Evolutionary conservation across 2,797 vertebrate genomes (phyloP).

Genomic region (Periparus ater): DNA sequence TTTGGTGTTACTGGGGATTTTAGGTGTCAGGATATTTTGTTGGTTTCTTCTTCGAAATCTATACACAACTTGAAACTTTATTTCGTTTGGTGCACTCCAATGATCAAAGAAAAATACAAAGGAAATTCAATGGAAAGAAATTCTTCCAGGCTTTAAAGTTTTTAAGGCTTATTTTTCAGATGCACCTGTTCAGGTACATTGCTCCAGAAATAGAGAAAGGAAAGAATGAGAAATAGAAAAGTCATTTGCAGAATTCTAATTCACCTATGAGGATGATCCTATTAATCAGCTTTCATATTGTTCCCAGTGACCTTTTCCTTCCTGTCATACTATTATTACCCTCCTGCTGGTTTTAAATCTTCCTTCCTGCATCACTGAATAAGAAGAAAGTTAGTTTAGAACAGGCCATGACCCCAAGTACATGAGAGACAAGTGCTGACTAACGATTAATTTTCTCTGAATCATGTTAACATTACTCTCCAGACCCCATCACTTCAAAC

Average conservation of each 20-base stretch:
- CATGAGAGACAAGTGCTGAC: constrained; percentile 25
- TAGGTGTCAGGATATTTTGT: not conserved
- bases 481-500: not conserved
- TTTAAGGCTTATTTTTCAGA: constrained; percentile 1
- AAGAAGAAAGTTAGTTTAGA: constrained; percentile 17
- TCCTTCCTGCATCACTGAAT: not conserved
- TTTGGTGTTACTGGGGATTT: not conserved
- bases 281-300: constrained; percentile 48
- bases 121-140: not conserved
- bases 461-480: not conserved
- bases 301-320: constrained; percentile 23
- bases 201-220: not conserved
- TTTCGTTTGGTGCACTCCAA: not conserved
- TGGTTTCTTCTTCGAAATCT: not conserved
- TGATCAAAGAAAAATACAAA: not conserved
- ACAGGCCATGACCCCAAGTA: not conserved
- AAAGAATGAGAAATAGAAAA: not conserved
- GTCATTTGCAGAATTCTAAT: constrained; percentile 6
- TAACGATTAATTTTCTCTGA: constrained; percentile 33
- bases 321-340: not conserved
- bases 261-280: not conserved
- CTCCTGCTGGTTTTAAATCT: constrained; percentile 31
- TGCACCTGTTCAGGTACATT: not conserved
- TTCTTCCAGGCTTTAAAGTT: not conserved
- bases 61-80: not conserved